Conservation (phyloP, 2,113 vertebrate species). For the Anoplopoma fimbria region DNA sequence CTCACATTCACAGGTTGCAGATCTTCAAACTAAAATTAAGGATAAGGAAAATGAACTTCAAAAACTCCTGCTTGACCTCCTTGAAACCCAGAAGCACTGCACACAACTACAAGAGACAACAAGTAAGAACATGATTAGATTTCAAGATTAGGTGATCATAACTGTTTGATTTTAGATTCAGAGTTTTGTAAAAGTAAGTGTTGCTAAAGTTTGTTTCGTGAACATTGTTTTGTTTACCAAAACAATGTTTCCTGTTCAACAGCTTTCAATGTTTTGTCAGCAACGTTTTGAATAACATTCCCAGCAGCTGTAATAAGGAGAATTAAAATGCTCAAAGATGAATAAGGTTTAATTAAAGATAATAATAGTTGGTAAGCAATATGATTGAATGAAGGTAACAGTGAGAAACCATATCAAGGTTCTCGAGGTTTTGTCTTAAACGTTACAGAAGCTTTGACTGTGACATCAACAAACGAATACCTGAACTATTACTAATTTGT, state of each 20-base stretch:
- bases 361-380: neutral
- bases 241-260: neutral
- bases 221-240: neutral
- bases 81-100: slow-evolving; percentile 82
- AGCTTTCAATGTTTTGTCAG: neutral
- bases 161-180: neutral
- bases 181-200: neutral
- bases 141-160: neutral
- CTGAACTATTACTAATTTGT: neutral
- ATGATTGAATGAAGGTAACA: neutral
- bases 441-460: neutral
- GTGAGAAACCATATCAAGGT: neutral
- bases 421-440: neutral
- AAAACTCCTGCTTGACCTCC: slow-evolving; percentile 81
- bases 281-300: neutral
- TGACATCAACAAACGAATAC: neutral
- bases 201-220: neutral
- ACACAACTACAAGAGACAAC: slow-evolving; percentile 83
- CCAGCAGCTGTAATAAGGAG: neutral
- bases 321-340: neutral
- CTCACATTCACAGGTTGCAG: slow-evolving; percentile 81
- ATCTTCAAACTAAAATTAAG: slow-evolving; percentile 78
- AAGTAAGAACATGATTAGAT: slow-evolving; percentile 81
- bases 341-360: neutral
- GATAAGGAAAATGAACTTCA: slow-evolving; percentile 85